phyloP scores from a whole-genome alignment of 1,140 invertebrate genomes.

The Magallana gigas region DNA sequence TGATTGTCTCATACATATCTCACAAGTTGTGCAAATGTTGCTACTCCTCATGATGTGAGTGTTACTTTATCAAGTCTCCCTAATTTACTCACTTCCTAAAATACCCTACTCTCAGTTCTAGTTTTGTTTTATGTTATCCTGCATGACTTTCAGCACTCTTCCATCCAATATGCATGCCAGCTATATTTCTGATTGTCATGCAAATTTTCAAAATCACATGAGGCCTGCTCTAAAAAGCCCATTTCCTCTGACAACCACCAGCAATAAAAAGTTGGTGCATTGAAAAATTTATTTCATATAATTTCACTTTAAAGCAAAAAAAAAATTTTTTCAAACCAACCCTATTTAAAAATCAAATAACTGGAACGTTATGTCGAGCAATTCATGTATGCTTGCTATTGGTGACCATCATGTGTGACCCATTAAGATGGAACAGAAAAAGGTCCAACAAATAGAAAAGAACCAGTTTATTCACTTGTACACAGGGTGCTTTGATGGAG shows the following conservation, averaged over 20 bases:
- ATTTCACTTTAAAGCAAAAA: constrained; percentile 23
- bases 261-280: background rate
- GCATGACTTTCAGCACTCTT: background rate
- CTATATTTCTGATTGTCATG: constrained; percentile 20
- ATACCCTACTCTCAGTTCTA: background rate
- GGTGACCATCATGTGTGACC: constrained; percentile 26
- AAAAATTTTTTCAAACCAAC: background rate
- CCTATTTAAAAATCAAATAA: constrained; percentile 11
- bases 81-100: constrained; percentile 20
- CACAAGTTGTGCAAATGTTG: constrained; percentile 2
- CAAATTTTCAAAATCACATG: constrained; percentile 15
- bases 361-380: constrained; percentile 2
- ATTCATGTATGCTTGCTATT: constrained; percentile 2
- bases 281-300: constrained; percentile 17
- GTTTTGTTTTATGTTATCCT: background rate
- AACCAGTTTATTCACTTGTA: background rate
- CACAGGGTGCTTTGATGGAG: background rate
- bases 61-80: background rate
- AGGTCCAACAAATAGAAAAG: background rate
- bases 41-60: background rate
- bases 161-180: background rate
- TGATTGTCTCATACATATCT: background rate
- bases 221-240: background rate
- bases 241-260: constrained; percentile 13
- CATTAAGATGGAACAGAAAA: background rate